A percentile compares a stretch with the other conserved stretches of the same genome.
Evolutionary conservation across 2,113 vertebrate species (phyloP).

Genomic region (Lophotis ruficrista): DNA sequence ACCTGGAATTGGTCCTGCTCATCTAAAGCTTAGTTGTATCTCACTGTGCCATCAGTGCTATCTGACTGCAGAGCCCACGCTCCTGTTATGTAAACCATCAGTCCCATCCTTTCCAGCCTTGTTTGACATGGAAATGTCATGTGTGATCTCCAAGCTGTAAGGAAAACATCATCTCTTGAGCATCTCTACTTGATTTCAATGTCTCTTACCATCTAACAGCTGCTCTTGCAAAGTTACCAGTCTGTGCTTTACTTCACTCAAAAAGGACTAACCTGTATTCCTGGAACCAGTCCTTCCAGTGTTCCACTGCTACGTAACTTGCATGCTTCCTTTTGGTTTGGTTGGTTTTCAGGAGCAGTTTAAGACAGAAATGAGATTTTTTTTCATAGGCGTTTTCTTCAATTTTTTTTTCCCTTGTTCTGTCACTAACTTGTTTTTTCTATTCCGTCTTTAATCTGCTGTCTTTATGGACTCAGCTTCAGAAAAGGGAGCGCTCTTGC

Average conservation of each 20-base stretch:
- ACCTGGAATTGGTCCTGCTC: not conserved
- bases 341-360: conserved; percentile 27
- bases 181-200: conserved; percentile 1
- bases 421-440: conserved; percentile 82
- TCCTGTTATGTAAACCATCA: not conserved
- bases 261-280: conserved; percentile 12
- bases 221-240: conserved; percentile 7
- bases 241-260: conserved; percentile 13
- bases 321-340: not conserved
- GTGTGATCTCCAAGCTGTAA: conserved; percentile 19
- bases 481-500: conserved; percentile 99
- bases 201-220: conserved; percentile 56
- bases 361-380: conserved; percentile 37
- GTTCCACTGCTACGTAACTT: conserved; percentile 53
- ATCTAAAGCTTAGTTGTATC: not conserved
- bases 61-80: not conserved
- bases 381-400: conserved; percentile 68
- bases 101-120: not conserved
- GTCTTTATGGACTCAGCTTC: conserved; percentile 91
- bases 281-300: not conserved
- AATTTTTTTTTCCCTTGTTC: conserved; percentile 52
- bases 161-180: conserved; percentile 8
- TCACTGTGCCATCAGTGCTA: not conserved
- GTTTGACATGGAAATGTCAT: conserved; percentile 23
- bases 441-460: conserved; percentile 82